Evolutionary conservation across 2,113 vertebrate species (phyloP), one percentile per base, ranked within the genome.

Genomic region (Thalassarche chlororhynchos): DNA sequence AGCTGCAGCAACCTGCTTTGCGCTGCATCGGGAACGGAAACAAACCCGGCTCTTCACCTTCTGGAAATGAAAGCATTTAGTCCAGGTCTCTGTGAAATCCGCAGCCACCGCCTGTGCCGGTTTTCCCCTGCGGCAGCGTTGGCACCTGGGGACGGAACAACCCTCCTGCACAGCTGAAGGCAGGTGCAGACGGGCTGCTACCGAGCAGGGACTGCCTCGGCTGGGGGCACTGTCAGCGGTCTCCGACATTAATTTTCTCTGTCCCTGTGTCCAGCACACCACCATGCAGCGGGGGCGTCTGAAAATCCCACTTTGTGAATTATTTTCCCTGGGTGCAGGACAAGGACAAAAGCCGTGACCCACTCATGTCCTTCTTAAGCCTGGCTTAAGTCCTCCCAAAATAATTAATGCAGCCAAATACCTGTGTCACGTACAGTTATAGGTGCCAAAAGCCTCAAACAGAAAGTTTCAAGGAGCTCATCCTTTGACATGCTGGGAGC

Each of bases 361-460:
- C 17, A 24, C 38, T 85, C 40, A 7, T 4, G 14, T 52, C 57
- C 55, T 70, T 89, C 65, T 46, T 72, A 57, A 89, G 6, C 60
- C 42, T 34, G 25, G 28, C 14, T 71, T 62, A 83, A 84, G 26
- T 81, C 34, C n/a, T 80, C n/a, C 29, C 49, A 77, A 87, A 96
- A 86, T 64, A 90, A 89, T 60, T 28, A 60, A n/a, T 2, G 10
- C 38, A 76, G 78, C 17, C 68, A 54, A 69, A 64, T 25, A 29
- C 40, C 69, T 19, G 5, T 25, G 38, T 44, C 4, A 3, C 5
- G 14, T 28, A 34, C 0, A 0, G 77, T 29, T 86, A 90, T 8
- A 58, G 58, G 55, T 34, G 47, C 44, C 91, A 97, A 94, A 88
- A 76, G 18, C 75, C 90, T 96, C 66, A 42, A 85, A 94, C 57